Percentiles rank a stretch among this genome's conserved stretches.
These are phyloP conservation scores for Coenobita brevimanus DNA, from an alignment of 1,140 invertebrate species.

Conservation along the genomic window DNA sequence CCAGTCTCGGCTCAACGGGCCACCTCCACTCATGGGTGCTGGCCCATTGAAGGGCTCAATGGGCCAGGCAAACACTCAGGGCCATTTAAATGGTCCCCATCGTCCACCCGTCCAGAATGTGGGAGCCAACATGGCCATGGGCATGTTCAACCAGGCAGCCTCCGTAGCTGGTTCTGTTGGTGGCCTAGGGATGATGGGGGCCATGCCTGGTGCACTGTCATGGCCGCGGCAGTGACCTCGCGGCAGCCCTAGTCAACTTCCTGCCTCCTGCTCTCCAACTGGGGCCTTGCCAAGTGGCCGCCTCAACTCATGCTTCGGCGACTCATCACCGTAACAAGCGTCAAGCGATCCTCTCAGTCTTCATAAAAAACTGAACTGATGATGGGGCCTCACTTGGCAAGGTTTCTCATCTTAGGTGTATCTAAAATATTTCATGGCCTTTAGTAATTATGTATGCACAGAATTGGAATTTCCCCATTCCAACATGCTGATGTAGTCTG, in stretches of 20 bases:
- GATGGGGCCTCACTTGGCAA: conserved; percentile 66
- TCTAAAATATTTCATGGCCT: conserved; percentile 55
- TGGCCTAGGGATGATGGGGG: conserved; percentile 63
- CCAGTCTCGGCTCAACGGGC: conserved; percentile 39
- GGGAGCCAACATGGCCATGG: conserved; percentile 52
- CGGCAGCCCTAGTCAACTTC: conserved; percentile 63
- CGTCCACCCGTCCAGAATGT: conserved; percentile 59
- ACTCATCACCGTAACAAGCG: conserved; percentile 63
- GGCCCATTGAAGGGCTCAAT: conserved; percentile 47
- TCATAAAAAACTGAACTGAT: conserved; percentile 54
- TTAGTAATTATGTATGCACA: conserved; percentile 53
- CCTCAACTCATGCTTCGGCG: conserved; percentile 60
- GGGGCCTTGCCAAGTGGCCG: conserved; percentile 64
- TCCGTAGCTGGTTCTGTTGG: conserved; percentile 59
- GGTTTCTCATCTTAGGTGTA: conserved; percentile 64
- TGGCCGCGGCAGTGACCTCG: conserved; percentile 63
- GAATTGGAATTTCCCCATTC: conserved; percentile 64
- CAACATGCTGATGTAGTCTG: conserved; percentile 65
- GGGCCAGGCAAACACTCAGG: conserved; percentile 42
- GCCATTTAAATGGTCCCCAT: conserved; percentile 57
- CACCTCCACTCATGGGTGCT: conserved; percentile 57
- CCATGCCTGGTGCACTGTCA: conserved; percentile 62
- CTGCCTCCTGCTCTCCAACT: conserved; percentile 63
- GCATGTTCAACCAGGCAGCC: conserved; percentile 57
- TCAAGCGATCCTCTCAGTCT: conserved; percentile 60